A percentile compares a stretch with the other conserved stretches of the same genome.
These are phyloP conservation scores for Rhagophthalmus giganteus DNA, from an alignment of 2,888 invertebrate species.

Conservation along the genomic window DNA sequence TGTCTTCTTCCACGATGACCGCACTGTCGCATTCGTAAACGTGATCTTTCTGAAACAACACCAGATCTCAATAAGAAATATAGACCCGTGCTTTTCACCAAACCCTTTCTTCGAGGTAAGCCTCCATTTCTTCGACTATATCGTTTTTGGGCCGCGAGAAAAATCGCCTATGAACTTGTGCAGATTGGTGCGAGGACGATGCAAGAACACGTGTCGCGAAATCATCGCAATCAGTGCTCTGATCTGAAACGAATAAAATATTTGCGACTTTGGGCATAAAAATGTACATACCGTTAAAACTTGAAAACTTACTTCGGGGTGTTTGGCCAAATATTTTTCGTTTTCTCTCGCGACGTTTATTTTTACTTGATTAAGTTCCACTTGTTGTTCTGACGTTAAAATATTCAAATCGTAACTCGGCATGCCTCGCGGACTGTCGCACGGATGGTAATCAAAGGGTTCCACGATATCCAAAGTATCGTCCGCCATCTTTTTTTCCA, in stretches of 20 bases:
- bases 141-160: slow-evolving; percentile 38
- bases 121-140: slow-evolving; percentile 38
- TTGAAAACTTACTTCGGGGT: slow-evolving; percentile 46
- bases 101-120: slow-evolving; percentile 34
- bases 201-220: slow-evolving; percentile 38
- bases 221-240: slow-evolving; percentile 43
- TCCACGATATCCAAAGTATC: slow-evolving; percentile 37
- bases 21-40: slow-evolving; percentile 26
- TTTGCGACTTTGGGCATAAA: background rate
- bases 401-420: slow-evolving; percentile 42
- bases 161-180: slow-evolving; percentile 40
- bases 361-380: slow-evolving; percentile 43
- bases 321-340: slow-evolving; percentile 45
- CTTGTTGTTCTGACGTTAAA: slow-evolving; percentile 45
- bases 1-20: slow-evolving; percentile 6
- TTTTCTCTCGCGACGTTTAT: slow-evolving; percentile 42
- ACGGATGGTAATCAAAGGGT: slow-evolving; percentile 43
- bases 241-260: slow-evolving; percentile 35
- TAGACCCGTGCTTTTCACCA: background rate
- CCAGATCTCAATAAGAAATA: background rate
- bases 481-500: slow-evolving; percentile 41
- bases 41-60: slow-evolving; percentile 17
- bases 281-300: too few species aligned
- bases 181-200: slow-evolving; percentile 41
- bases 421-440: slow-evolving; percentile 46